These are phyloP conservation scores for Polyommatus icarus DNA, from an alignment of 2,888 invertebrate species.

Conservation along the genomic window DNA sequence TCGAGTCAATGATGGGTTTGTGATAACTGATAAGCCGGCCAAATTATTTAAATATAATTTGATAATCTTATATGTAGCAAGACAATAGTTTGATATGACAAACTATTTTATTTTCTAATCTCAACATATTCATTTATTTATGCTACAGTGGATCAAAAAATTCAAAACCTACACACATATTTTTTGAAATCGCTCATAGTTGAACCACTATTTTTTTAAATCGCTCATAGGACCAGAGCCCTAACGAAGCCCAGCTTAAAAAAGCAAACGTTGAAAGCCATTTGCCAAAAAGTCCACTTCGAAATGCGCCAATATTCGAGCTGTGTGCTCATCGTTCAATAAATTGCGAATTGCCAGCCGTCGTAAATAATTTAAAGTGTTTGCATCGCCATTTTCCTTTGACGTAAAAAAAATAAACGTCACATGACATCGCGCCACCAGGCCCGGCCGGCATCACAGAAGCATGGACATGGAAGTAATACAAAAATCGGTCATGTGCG, in stretches of 20 bases:
- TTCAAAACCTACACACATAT: not conserved
- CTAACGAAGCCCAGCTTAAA: too few species aligned
- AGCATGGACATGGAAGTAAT: too few species aligned
- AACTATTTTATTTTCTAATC: too few species aligned
- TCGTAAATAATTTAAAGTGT: conserved; percentile 11
- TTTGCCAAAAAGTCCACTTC: not conserved
- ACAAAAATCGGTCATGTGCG: too few species aligned
- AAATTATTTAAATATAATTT: too few species aligned
- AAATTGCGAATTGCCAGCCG: not conserved
- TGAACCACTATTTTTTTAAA: not conserved
- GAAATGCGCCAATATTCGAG: not conserved
- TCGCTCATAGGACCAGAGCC: not conserved
- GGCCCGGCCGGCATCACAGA: too few species aligned
- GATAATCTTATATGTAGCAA: too few species aligned
- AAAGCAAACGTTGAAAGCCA: not conserved
- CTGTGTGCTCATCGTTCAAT: not conserved
- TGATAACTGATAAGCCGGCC: too few species aligned
- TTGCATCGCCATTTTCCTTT: conserved; percentile 20
- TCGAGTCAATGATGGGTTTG: too few species aligned
- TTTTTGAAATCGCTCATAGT: not conserved
- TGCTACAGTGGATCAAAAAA: too few species aligned
- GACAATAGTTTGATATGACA: too few species aligned
- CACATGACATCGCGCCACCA: not conserved
- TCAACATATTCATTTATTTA: too few species aligned
- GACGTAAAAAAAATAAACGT: conserved; percentile 1